Conservation (phyloP, 1,140 invertebrate genomes). For the Philopotamus ludificatus region DNA sequence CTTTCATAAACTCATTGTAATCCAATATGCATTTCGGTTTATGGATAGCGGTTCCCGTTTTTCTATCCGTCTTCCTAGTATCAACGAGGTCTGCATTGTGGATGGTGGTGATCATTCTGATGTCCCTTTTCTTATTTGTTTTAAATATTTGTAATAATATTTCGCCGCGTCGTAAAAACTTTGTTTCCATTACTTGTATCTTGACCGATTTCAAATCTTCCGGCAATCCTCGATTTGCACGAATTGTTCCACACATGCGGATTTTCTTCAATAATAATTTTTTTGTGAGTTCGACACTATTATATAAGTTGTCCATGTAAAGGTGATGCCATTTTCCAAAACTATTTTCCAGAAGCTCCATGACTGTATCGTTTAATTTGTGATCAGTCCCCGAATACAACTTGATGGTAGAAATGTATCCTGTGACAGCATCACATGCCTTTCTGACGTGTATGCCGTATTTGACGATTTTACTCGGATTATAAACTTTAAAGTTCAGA, state of each 20-base stretch:
- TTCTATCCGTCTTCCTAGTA: conserved; percentile 36
- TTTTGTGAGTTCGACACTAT: conserved; percentile 35
- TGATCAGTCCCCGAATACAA: conserved; percentile 36
- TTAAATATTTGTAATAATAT: conserved; percentile 39
- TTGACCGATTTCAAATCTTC: conserved; percentile 30
- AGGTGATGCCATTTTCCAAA: conserved; percentile 18
- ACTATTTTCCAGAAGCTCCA: conserved; percentile 23
- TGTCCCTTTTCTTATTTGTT: conserved; percentile 32
- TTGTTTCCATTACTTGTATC: conserved; percentile 34
- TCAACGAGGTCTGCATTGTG: conserved; percentile 37
- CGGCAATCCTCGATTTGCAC: conserved; percentile 39
- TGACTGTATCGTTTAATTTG: conserved; percentile 32
- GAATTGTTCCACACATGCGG: conserved; percentile 38
- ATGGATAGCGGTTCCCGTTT: conserved; percentile 27
- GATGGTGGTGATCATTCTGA: conserved; percentile 38
- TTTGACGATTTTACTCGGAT: conserved; percentile 40
- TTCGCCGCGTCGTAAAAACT: conserved; percentile 31
- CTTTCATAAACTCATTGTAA: conserved; percentile 34
- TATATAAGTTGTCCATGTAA: conserved; percentile 36
- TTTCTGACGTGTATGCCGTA: conserved; percentile 41
- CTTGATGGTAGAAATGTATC: conserved; percentile 40
- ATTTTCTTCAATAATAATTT: conserved; percentile 32
- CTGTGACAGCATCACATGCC: conserved; percentile 38
- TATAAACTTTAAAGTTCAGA: conserved; percentile 40
- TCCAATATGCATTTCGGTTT: conserved; percentile 36